phyloP scores from a whole-genome alignment of 2,888 invertebrate genomes.

The Tinea trinotella region DNA sequence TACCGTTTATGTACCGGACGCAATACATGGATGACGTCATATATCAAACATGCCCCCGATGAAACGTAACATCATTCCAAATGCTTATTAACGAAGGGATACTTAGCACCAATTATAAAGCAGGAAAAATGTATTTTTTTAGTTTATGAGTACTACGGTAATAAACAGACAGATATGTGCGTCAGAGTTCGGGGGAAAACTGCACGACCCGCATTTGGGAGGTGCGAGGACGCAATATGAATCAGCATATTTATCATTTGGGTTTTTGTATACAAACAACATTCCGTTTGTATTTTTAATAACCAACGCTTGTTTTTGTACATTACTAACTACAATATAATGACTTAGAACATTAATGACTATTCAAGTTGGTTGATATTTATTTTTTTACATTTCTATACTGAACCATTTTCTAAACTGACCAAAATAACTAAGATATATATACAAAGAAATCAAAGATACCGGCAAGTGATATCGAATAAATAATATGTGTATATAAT shows the following conservation, averaged over 20 bases:
- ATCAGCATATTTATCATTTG: neutral
- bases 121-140: conserved; percentile 1
- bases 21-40: neutral
- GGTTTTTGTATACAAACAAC: neutral
- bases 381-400: no score
- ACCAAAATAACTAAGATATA: no score
- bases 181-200: conserved; percentile 5
- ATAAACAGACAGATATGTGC: neutral
- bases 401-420: no score
- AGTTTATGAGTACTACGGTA: neutral
- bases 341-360: neutral
- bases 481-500: no score
- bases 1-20: conserved; percentile 8
- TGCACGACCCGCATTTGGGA: conserved; percentile 9
- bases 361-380: no score
- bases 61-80: neutral
- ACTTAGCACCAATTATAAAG: neutral
- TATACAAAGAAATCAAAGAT: no score
- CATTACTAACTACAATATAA: neutral
- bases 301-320: neutral
- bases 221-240: conserved; percentile 1
- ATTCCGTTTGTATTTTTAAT: neutral
- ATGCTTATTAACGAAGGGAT: neutral
- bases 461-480: no score
- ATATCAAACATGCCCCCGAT: neutral